Base-by-base conservation (phyloP, 37 sponge, comb jelly and placozoan genomes). In the Halisarca cf. caerulea region DNA sequence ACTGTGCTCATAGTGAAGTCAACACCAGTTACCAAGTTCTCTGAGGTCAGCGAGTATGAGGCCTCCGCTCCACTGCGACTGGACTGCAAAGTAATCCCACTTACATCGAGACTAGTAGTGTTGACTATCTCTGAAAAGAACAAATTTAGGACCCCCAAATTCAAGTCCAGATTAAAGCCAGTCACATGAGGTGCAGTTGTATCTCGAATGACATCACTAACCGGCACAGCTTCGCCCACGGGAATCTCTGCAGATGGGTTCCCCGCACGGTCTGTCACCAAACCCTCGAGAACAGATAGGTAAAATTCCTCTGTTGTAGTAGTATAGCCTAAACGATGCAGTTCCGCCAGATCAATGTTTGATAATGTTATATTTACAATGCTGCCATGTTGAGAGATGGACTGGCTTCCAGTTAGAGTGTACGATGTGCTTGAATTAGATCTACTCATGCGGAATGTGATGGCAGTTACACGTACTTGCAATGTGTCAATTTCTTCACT, bases 111-210 rank as follows among this genome's bases (percentile, higher is more conserved):
- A 23, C 89, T 68, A 18, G 51, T 21, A 33, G 92, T 82, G 47
- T 95, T 78, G 15, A 92, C 89, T 21, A 92, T 96, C 71, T 96
- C 97, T 84, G 93, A 94, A 82, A 96, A 96, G 21, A 86, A 84
- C 20, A 96, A 86, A 17, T 55, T 78, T 0, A 96, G 69, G 18
- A 41, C 23, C 53, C 89, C 90, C 27, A 85, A 73, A 1, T 91
- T 93, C 51, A 96, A 47, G 78, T 96, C 88, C n/a, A 96, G 85
- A 25, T 82, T 57, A 66, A 96, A 96, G 20, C 25, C 45, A 59
- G 83, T 74, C 61, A 96, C 62, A 0, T 86, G 43, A 0, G 97
- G 92, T 15, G 86, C 82, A 20, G 87, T 83, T 18, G 78, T 43
- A 47, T 96, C 96, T 4, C 85, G 59, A 8, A 53, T 37, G 54